phyloP scores from a whole-genome alignment of 2,113 vertebrate species.

The Telmatochromis bifrenatus region DNA sequence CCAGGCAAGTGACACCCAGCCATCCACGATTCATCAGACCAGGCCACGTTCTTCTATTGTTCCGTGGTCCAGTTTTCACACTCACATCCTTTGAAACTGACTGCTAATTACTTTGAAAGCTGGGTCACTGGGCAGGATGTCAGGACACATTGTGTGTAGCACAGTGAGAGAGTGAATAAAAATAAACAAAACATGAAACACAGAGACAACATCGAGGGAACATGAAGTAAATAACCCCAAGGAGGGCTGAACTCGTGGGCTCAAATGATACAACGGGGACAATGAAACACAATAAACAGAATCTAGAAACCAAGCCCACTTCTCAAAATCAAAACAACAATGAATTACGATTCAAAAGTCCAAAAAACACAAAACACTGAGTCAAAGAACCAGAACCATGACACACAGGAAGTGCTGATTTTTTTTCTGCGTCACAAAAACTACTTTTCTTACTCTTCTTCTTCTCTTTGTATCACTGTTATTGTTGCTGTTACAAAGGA shows the following conservation, averaged over 20 bases:
- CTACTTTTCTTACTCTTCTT: neutral
- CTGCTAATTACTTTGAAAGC: neutral
- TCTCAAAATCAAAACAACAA: neutral
- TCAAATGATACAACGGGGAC: neutral
- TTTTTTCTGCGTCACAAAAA: neutral
- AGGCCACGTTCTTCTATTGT: neutral
- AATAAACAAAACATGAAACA: neutral
- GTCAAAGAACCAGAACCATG: neutral
- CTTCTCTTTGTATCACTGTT: neutral
- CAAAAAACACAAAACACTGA: neutral
- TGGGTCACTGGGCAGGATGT: neutral
- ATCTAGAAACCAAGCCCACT: neutral
- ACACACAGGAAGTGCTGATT: neutral
- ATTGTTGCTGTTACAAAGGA: neutral
- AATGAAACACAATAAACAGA: neutral
- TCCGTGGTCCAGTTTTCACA: neutral
- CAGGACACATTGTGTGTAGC: neutral
- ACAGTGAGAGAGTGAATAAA: neutral
- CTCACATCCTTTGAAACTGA: neutral
- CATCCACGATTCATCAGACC: neutral
- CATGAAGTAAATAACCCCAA: neutral
- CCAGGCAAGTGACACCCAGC: neutral
- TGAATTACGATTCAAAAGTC: neutral
- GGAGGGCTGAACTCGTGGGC: neutral
- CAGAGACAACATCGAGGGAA: neutral